Conservation (phyloP, 2,888 invertebrate species). For the Drosophila formosana region DNA sequence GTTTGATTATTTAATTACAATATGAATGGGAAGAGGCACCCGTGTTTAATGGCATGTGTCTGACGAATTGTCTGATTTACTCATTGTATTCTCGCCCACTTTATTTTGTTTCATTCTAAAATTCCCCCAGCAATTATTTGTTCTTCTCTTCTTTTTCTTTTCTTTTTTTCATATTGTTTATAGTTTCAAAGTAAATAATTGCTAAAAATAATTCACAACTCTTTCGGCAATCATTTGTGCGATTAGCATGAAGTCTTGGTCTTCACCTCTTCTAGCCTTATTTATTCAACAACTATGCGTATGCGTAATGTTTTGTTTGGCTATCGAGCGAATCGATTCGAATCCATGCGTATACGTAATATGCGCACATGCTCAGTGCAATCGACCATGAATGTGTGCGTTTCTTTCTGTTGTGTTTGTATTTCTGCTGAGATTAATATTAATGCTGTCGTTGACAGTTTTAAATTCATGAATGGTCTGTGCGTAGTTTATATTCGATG, state of each 20-base stretch:
- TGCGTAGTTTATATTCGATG: conserved; percentile 28
- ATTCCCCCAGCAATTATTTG: conserved; percentile 30
- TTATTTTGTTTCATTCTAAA: conserved; percentile 48
- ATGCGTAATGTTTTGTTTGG: conserved; percentile 76
- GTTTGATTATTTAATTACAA: conserved; percentile 58
- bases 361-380: conserved; percentile 47
- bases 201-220: conserved; percentile 66
- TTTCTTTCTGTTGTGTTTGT: conserved; percentile 7
- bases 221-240: conserved; percentile 51
- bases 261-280: conserved; percentile 33
- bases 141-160: neutral
- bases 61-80: conserved; percentile 10
- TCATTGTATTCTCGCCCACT: conserved; percentile 9
- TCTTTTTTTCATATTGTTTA: conserved; percentile 27
- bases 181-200: conserved; percentile 64
- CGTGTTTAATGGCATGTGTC: conserved; percentile 13
- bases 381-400: conserved; percentile 1
- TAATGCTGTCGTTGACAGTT: conserved; percentile 76
- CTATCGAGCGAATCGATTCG: conserved; percentile 51
- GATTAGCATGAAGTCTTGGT: conserved; percentile 40
- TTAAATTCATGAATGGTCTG: conserved; percentile 68
- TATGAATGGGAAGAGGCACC: conserved; percentile 13
- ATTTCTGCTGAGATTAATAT: conserved; percentile 58
- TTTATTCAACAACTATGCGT: conserved; percentile 70
- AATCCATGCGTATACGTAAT: conserved; percentile 68